Conservation (phyloP, 2,888 invertebrate species). For the Andricus curvator region DNA sequence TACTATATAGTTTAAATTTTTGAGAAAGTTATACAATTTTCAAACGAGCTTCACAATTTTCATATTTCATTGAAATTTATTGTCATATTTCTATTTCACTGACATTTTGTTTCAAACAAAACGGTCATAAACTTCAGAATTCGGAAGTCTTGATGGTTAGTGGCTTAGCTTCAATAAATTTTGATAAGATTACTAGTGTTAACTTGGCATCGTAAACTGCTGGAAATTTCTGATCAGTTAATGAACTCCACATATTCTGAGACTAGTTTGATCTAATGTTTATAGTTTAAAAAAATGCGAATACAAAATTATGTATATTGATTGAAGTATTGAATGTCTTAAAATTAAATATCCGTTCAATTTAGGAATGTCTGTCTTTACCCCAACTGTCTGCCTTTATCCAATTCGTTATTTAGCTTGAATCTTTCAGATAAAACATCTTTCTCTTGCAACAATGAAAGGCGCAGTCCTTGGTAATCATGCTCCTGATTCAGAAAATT, state of each 20-base stretch:
- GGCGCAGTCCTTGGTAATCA: no score
- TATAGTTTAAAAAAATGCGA: background rate
- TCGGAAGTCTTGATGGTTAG: background rate
- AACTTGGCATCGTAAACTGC: background rate
- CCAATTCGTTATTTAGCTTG: no score
- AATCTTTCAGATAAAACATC: no score
- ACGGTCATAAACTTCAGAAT: background rate
- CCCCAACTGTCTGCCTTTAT: no score
- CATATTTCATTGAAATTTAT: background rate
- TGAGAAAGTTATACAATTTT: background rate
- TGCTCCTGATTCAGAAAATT: no score
- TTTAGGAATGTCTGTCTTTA: no score
- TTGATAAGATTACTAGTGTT: background rate
- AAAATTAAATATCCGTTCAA: no score
- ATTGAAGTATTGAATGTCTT: no score
- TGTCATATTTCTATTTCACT: background rate
- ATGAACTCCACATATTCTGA: background rate
- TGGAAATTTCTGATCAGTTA: background rate
- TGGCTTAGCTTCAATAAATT: background rate
- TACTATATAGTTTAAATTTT: background rate
- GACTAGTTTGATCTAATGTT: background rate
- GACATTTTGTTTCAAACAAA: background rate
- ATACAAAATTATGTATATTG: no score
- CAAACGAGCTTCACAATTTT: background rate
- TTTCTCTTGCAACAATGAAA: no score